These are phyloP conservation scores for Sinocyclocheilus rhinocerous DNA, from an alignment of 2,113 vertebrate species.

Conservation along the genomic window DNA sequence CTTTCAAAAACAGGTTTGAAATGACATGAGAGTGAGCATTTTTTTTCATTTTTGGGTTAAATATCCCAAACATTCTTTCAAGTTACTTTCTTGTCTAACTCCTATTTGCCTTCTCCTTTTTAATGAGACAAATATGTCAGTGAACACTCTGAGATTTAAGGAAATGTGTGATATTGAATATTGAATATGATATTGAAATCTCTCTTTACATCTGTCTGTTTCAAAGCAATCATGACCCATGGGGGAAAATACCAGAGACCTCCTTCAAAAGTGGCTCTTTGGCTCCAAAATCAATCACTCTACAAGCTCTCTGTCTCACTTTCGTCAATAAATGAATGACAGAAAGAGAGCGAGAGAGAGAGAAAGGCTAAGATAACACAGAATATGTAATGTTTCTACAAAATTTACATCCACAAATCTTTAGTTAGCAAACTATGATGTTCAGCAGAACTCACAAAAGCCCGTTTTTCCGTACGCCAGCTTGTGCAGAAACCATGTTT, in stretches of 20 bases:
- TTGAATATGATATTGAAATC: background rate
- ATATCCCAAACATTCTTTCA: background rate
- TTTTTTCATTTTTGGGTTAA: too few relatives aligned
- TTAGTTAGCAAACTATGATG: too few relatives aligned
- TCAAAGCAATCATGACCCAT: background rate
- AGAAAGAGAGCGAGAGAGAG: conserved; percentile 11
- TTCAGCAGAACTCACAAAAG: too few relatives aligned
- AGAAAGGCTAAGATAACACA: background rate
- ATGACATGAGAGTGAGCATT: too few relatives aligned
- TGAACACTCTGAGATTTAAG: background rate
- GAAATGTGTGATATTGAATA: background rate
- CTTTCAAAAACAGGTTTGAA: too few relatives aligned
- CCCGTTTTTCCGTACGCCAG: too few relatives aligned
- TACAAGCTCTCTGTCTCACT: background rate
- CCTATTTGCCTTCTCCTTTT: background rate
- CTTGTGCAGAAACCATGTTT: too few relatives aligned
- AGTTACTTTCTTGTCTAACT: background rate
- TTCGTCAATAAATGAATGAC: background rate
- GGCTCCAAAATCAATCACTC: background rate
- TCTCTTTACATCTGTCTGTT: background rate
- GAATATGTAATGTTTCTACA: background rate
- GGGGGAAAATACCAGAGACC: background rate
- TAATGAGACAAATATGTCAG: background rate
- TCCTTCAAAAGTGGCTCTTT: background rate
- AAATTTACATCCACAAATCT: background rate